Evolutionary conservation across 2,888 invertebrate species (phyloP).

Genomic region (Spisula subtruncata): DNA sequence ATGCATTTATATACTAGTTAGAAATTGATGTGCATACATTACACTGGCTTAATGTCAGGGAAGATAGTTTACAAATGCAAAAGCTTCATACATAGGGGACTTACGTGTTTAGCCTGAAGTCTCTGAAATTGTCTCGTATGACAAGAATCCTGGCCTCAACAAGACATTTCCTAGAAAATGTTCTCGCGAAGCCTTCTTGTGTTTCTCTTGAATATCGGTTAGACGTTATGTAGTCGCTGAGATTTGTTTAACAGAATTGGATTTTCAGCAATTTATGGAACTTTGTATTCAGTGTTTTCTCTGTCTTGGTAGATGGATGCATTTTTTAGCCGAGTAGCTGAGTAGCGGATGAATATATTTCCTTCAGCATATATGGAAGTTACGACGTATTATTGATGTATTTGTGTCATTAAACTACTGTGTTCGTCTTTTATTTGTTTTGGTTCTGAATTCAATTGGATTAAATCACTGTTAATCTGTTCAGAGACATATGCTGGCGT

Average conservation of each 20-base stretch:
- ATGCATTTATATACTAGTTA: no score
- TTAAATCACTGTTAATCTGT: background rate
- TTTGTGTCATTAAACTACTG: background rate
- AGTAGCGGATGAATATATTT: background rate
- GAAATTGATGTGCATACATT: conserved; percentile 16
- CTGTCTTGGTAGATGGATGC: background rate
- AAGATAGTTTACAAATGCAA: background rate
- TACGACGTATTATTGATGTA: background rate
- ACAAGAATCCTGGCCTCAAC: background rate
- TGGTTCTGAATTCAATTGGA: background rate
- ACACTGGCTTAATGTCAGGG: background rate
- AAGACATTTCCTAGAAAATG: background rate
- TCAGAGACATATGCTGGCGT: background rate
- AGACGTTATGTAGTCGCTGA: background rate
- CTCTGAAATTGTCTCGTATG: background rate
- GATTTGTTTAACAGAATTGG: background rate
- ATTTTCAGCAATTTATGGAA: conserved; percentile 17
- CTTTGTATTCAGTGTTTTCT: no score
- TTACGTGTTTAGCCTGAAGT: background rate
- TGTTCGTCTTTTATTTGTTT: background rate
- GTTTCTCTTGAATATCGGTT: background rate
- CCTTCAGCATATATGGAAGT: background rate
- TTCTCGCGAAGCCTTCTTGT: background rate
- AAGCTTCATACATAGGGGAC: background rate
- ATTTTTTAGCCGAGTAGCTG: background rate